Evolutionary conservation across 2,797 vertebrate genomes (phyloP).

Genomic region (Eleutherodactylus coqui): DNA sequence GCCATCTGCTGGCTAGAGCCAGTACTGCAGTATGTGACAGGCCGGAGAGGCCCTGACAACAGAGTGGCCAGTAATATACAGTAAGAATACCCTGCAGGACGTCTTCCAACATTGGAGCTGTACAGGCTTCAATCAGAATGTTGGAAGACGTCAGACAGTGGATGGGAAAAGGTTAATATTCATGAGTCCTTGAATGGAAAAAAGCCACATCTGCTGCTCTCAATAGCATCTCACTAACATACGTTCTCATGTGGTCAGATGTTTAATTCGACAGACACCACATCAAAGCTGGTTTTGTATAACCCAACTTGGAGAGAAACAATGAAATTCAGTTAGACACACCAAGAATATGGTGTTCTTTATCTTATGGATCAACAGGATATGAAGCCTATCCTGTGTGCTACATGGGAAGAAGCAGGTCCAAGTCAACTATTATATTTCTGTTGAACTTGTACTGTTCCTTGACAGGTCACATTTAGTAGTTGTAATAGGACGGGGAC

Average conservation of each 20-base stretch:
- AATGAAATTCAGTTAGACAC: background rate
- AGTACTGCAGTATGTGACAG: too few relatives aligned
- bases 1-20: too few relatives aligned
- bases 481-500: background rate
- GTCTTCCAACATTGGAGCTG: too few relatives aligned
- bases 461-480: background rate
- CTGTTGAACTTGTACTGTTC: background rate
- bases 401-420: background rate
- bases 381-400: background rate
- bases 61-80: too few relatives aligned
- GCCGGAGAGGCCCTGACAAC: too few relatives aligned
- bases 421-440: too few relatives aligned
- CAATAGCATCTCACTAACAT: background rate
- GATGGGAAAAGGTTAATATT: too few relatives aligned
- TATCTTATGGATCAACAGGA: background rate
- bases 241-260: background rate
- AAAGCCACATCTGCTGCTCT: background rate
- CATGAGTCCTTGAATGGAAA: background rate
- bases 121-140: too few relatives aligned
- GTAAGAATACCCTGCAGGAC: too few relatives aligned
- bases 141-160: too few relatives aligned
- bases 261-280: background rate
- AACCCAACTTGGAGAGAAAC: too few relatives aligned
- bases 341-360: background rate
- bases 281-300: too few relatives aligned